Evolutionary conservation across 2,888 invertebrate genomes (phyloP).

Genomic region (Scaptomyza reducta): DNA sequence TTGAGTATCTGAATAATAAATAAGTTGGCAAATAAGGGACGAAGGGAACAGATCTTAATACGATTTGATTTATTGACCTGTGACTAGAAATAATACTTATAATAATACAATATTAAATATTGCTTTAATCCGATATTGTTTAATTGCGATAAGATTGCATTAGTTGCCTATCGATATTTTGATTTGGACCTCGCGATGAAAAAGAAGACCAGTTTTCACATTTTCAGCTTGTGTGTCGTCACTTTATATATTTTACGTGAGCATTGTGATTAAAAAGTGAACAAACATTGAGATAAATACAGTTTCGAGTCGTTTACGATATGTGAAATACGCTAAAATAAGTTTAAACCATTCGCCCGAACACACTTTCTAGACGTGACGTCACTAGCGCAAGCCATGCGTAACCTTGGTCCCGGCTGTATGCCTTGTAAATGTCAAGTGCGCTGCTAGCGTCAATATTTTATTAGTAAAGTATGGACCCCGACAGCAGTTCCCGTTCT

Average conservation of each 20-base stretch:
- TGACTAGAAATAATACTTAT: background rate
- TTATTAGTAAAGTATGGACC: conserved; percentile 50
- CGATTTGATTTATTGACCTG: background rate
- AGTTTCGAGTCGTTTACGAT: background rate
- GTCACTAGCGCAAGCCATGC: conserved; percentile 13
- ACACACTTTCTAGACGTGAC: conserved; percentile 6
- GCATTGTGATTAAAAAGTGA: background rate
- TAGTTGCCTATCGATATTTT: conserved; percentile 12
- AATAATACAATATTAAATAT: conserved; percentile 6
- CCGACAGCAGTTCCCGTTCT: conserved; percentile 61
- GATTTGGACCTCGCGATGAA: background rate
- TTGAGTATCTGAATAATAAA: background rate
- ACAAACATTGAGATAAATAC: background rate
- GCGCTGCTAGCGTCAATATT: conserved; percentile 7
- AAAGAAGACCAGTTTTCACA: background rate
- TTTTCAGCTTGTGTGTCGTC: background rate
- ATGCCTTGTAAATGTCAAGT: conserved; percentile 10
- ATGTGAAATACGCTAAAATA: background rate
- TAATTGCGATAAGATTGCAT: background rate
- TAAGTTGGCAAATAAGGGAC: background rate
- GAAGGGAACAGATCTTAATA: background rate
- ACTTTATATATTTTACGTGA: background rate
- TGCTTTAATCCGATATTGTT: background rate
- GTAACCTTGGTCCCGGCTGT: conserved; percentile 27
- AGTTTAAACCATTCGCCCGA: too few species aligned